phyloP scores from a whole-genome alignment of 2,888 invertebrate species.

The Melipona bicolor region DNA sequence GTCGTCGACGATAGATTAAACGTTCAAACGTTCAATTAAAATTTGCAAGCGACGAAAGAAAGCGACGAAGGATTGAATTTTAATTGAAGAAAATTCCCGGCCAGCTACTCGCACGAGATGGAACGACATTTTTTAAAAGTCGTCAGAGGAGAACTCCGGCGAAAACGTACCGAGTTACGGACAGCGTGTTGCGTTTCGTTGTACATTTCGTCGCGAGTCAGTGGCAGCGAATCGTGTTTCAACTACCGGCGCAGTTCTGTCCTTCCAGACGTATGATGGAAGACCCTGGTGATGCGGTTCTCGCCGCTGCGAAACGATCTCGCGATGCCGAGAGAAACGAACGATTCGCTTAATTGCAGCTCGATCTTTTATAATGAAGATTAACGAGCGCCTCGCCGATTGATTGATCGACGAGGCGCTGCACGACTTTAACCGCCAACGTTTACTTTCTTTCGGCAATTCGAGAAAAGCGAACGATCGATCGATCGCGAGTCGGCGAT shows the following conservation, averaged over 20 bases:
- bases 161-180: conserved; percentile 16
- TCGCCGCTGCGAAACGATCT: not conserved
- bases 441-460: not conserved
- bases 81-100: no score
- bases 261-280: conserved; percentile 17
- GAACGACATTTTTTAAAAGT: not conserved
- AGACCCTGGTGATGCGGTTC: not conserved
- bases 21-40: no score
- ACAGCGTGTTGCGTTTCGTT: not conserved
- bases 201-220: not conserved
- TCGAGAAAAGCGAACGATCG: not conserved
- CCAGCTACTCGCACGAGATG: no score
- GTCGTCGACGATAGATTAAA: no score
- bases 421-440: not conserved
- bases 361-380: conserved; percentile 67
- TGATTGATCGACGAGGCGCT: conserved; percentile 49
- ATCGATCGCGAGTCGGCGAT: not conserved
- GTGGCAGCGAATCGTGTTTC: conserved; percentile 47
- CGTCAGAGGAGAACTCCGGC: not conserved
- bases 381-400: conserved; percentile 57
- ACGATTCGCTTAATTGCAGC: conserved; percentile 68
- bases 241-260: conserved; percentile 34
- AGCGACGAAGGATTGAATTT: no score
- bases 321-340: conserved; percentile 27
- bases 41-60: no score